A percentile compares a stretch with the other conserved stretches of the same genome.
phyloP scores from a whole-genome alignment of 2,888 invertebrate genomes.

The Hartigia nigra region DNA sequence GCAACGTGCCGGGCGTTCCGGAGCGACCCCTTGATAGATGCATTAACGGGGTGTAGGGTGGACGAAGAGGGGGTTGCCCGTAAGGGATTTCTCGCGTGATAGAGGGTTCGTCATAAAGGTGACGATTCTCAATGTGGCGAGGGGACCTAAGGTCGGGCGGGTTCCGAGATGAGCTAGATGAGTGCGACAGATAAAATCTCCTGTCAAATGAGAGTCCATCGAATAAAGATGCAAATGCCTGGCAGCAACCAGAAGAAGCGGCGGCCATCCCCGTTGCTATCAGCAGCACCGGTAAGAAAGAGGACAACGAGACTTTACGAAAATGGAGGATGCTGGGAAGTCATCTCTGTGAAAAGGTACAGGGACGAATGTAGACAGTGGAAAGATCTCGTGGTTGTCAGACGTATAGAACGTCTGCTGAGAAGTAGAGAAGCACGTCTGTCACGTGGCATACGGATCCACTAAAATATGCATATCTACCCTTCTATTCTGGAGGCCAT shows the following conservation, averaged over 20 bases:
- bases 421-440: not conserved
- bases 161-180: not conserved
- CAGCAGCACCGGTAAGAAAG: not conserved
- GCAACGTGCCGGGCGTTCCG: not conserved
- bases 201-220: conserved; percentile 26
- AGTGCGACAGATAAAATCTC: conserved; percentile 24
- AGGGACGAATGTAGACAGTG: not conserved
- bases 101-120: conserved; percentile 9
- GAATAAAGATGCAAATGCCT: conserved; percentile 32
- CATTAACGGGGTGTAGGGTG: not conserved
- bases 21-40: conserved; percentile 7
- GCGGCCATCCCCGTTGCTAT: not conserved
- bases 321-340: not conserved
- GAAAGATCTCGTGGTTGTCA: not conserved
- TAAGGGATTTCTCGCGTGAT: conserved; percentile 12
- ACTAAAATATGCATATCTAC: conserved; percentile 22
- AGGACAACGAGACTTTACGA: not conserved
- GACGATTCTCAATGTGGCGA: conserved; percentile 13
- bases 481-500: not conserved
- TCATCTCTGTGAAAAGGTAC: not conserved
- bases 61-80: not conserved
- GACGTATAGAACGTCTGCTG: not conserved
- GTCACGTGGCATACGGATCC: conserved; percentile 6
- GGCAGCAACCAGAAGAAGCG: not conserved
- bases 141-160: not conserved